These are phyloP conservation scores for Lycopodina hypogea DNA, from an alignment of 37 sponge, comb jelly and placozoan species.

Conservation along the genomic window DNA sequence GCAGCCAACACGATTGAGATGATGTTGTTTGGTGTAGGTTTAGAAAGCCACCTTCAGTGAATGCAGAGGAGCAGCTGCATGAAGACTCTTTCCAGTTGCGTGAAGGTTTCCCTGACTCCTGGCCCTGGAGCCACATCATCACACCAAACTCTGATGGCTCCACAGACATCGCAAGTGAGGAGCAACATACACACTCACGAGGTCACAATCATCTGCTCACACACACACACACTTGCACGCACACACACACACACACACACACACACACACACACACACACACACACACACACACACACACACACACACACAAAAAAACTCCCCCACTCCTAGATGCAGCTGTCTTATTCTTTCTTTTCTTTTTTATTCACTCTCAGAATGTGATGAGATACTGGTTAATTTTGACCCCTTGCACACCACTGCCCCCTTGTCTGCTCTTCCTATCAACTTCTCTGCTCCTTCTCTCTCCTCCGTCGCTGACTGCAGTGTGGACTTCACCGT, in stretches of 20 bases:
- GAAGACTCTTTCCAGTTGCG: not conserved
- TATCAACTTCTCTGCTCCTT: too few relatives aligned
- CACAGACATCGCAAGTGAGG: constrained; percentile 61
- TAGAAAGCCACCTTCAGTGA: constrained; percentile 21
- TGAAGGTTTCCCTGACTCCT: constrained; percentile 23
- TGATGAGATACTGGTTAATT: constrained; percentile 30
- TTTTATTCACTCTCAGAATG: constrained; percentile 9
- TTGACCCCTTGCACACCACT: constrained; percentile 28
- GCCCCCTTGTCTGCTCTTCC: not conserved
- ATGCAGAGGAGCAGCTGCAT: not conserved
- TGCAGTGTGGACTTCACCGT: not conserved
- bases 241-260: too few relatives aligned
- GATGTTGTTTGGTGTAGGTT: constrained; percentile 16
- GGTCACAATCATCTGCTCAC: too few relatives aligned
- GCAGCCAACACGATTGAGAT: too few relatives aligned
- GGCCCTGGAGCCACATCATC: constrained; percentile 82
- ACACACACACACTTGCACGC: not conserved
- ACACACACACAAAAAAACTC: not conserved
- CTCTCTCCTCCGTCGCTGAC: too few relatives aligned
- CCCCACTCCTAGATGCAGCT: not conserved
- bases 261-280: too few relatives aligned
- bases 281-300: too few relatives aligned
- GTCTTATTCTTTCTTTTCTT: not conserved
- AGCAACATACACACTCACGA: too few relatives aligned
- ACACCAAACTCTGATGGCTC: constrained; percentile 54